Evolutionary conservation across 2,888 invertebrate species (phyloP), one percentile per base, ranked within the genome.

Genomic region (Cheilosia grossa): DNA sequence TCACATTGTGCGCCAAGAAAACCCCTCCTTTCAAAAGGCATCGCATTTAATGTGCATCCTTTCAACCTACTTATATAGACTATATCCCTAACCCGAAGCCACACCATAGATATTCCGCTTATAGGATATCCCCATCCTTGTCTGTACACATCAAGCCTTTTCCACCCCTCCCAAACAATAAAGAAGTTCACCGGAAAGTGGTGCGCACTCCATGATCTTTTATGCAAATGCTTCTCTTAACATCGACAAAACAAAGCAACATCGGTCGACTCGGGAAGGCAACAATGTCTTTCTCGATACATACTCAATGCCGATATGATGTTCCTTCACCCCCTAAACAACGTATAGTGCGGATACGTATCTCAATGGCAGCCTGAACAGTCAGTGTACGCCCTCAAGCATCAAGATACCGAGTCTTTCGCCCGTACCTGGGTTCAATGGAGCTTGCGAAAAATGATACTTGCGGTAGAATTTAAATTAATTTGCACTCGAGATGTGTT

Each of bases 391-490:
- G 33, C 6, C 61, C 30, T 21, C 27, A 51, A 33, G 33, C 33
- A 24, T 19, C 37, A 17, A 19, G 24, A 61, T 30, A 30, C 30
- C 30, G 30, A 59, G 47, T 47, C 53, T 13, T 42, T 7, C 17
- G 7, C 49, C 40, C 15, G 24, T 44, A 37, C 2, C 58, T 13
- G 21, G 30, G 58, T 56, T 78, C 78, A 78, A 70, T 56, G 64
- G 51, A 78, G 78, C 78, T 37, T 63, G 30, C 21, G 51, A 15
- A 30, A 49, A 73, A 47, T 56, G 79, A 66, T 53, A 79, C 72
- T 66, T 72, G 79, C 51, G 64, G 64, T 15, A 47, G 58, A 64
- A 64, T 64, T 64, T 66, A 79, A 79, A 79, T 79, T 72, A 79
- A 72, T 72, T 79, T 72, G 49, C 72, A 64, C 79, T 64, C 6